A percentile compares a stretch with the other conserved stretches of the same genome.
Conservation (phyloP, 2,888 invertebrate genomes). For the Pasiphila rectangulata region DNA sequence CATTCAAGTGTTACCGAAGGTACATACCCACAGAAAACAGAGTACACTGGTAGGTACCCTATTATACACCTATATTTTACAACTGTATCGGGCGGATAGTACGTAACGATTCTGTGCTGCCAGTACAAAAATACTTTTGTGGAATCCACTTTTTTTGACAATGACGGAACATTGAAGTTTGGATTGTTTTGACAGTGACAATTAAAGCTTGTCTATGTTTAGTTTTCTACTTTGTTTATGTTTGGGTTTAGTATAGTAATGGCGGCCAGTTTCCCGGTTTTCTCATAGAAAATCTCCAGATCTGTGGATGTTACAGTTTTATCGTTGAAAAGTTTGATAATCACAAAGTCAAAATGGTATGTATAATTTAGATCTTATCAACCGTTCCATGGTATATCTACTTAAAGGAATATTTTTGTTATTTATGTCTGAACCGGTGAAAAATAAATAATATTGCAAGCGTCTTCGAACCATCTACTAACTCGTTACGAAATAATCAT, state of each 20-base stretch:
- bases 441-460: neutral
- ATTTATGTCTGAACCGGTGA: constrained; percentile 10
- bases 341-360: constrained; percentile 30
- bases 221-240: neutral
- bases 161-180: too few relatives aligned
- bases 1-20: too few relatives aligned
- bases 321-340: constrained; percentile 16
- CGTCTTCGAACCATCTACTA: too few relatives aligned
- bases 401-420: constrained; percentile 5
- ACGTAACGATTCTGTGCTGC: too few relatives aligned
- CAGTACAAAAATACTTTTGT: too few relatives aligned
- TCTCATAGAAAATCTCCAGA: neutral
- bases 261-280: constrained; percentile 1
- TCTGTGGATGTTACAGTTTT: constrained; percentile 6
- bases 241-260: neutral
- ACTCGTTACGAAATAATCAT: too few relatives aligned
- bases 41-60: too few relatives aligned
- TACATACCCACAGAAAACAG: too few relatives aligned
- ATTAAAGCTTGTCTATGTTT: neutral
- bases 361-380: neutral
- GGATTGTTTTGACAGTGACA: too few relatives aligned
- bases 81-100: too few relatives aligned
- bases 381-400: neutral
- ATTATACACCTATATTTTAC: too few relatives aligned
- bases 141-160: too few relatives aligned